Percentiles rank a stretch among this genome's conserved stretches.
These are phyloP conservation scores for Rallus crepitans DNA, from an alignment of 2,797 vertebrate species.

Conservation along the genomic window DNA sequence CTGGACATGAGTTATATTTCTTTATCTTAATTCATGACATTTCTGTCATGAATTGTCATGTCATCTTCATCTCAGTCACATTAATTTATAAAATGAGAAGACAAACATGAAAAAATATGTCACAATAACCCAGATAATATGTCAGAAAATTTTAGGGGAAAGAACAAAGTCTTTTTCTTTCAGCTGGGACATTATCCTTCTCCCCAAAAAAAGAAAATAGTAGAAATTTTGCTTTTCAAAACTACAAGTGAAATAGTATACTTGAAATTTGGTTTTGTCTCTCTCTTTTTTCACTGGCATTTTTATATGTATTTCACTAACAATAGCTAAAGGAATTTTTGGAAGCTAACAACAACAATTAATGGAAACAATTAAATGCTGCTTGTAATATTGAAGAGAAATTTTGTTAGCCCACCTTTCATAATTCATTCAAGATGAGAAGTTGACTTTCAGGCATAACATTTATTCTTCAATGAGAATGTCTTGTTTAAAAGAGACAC, in stretches of 20 bases:
- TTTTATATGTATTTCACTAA: neutral
- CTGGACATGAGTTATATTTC: conserved; percentile 58
- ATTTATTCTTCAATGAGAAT: conserved; percentile 22
- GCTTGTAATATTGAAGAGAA: neutral
- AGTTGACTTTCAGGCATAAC: neutral
- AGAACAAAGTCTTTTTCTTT: neutral
- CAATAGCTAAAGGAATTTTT: neutral
- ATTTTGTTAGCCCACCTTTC: neutral
- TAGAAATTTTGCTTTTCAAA: neutral
- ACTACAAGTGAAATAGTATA: neutral
- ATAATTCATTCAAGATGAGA: conserved; percentile 23
- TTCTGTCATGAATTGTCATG: conserved; percentile 70
- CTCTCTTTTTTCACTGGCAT: neutral
- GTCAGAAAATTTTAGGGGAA: neutral
- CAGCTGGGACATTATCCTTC: neutral
- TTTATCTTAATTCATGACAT: conserved; percentile 75
- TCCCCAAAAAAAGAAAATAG: rapidly evolving
- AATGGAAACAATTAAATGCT: neutral
- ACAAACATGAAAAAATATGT: conserved; percentile 61
- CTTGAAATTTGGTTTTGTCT: neutral
- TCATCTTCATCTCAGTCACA: conserved; percentile 56
- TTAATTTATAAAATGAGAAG: conserved; percentile 58
- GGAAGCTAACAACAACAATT: neutral
- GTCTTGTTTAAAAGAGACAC: conserved; percentile 29
- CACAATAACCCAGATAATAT: conserved; percentile 52